A percentile compares a stretch with the other conserved stretches of the same genome.
Evolutionary conservation across 2,113 vertebrate species (phyloP).

Genomic region (Pseudolaguvia tuberculata): DNA sequence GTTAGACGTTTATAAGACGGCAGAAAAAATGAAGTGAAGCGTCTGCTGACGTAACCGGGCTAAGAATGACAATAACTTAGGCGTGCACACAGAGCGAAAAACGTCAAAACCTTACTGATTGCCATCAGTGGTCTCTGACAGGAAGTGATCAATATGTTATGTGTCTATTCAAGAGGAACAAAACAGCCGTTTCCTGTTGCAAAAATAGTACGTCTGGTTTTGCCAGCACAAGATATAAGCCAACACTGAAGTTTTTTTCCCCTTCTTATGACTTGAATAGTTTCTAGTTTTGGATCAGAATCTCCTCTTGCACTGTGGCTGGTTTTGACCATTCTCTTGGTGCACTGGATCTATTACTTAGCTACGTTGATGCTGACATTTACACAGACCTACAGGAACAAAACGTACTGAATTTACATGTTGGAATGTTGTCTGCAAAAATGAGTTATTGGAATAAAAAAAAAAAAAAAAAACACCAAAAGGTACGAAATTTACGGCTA

Average conservation of each 20-base stretch:
- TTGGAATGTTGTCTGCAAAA: slow-evolving; percentile 4
- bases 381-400: not conserved
- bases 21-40: not conserved
- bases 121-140: slow-evolving; percentile 8
- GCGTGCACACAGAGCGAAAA: not conserved
- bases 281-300: not conserved
- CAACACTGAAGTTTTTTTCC: not conserved
- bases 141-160: slow-evolving; percentile 2
- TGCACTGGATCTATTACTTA: not conserved
- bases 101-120: not conserved
- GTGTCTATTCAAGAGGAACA: too few relatives aligned
- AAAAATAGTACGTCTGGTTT: not conserved
- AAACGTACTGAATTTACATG: not conserved
- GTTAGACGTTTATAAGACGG: not conserved
- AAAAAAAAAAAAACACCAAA: not conserved
- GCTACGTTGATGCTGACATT: slow-evolving; percentile 1
- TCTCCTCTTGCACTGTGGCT: not conserved
- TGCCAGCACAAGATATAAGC: not conserved
- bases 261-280: not conserved
- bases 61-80: slow-evolving; percentile 5
- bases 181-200: slow-evolving; percentile 8
- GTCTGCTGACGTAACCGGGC: not conserved
- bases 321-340: not conserved
- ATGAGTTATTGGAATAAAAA: not conserved
- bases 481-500: too few relatives aligned